Conservation (phyloP, 2,797 vertebrate genomes). For the Cuculus canorus region DNA sequence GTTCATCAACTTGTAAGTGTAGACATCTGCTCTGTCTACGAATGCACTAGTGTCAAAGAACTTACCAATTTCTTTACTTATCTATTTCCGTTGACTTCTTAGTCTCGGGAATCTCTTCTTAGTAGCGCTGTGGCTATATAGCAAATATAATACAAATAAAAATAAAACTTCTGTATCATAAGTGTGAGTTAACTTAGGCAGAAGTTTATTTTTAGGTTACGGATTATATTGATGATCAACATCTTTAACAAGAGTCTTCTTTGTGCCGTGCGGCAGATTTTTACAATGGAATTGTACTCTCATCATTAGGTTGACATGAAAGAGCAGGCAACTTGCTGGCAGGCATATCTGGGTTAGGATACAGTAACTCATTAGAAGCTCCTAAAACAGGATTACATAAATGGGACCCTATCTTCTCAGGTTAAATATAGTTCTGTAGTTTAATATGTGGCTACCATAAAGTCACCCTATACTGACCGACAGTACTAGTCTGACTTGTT, state of each 20-base stretch:
- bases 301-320: not conserved
- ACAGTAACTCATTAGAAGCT: conserved; percentile 41
- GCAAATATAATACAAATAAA: not conserved
- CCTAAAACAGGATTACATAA: conserved; percentile 53
- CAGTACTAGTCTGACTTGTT: not conserved
- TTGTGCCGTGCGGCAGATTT: not conserved
- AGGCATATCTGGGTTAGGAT: conserved; percentile 51
- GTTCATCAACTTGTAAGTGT: not conserved
- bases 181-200: not conserved
- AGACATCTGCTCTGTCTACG: not conserved
- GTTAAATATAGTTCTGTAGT: conserved; percentile 53
- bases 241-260: not conserved
- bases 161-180: not conserved
- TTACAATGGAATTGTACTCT: conserved; percentile 10
- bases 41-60: not conserved
- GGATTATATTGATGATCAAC: not conserved
- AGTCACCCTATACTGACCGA: not conserved
- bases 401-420: conserved; percentile 13
- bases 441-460: not conserved
- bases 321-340: not conserved
- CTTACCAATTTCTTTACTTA: not conserved
- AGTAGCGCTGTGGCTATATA: not conserved
- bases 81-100: not conserved
- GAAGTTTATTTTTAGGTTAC: not conserved
- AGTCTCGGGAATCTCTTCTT: not conserved